Evolutionary conservation across 2,888 invertebrate genomes (phyloP).

Genomic region (Punctoribates punctum): DNA sequence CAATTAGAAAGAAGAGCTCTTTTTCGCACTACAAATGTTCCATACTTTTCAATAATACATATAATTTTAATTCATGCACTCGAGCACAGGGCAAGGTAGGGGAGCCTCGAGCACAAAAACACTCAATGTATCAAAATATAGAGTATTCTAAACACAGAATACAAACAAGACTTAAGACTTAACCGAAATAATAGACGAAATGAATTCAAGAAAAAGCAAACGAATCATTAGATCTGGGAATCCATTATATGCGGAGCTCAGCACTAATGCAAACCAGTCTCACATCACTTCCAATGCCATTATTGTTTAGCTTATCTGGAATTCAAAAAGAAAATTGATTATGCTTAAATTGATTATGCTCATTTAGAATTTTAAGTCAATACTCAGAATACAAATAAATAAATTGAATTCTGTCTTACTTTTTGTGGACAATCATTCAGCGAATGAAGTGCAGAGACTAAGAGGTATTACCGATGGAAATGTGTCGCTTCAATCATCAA

Average conservation of each 20-base stretch:
- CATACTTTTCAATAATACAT: not conserved
- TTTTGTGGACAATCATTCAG: no score
- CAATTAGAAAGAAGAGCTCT: not conserved
- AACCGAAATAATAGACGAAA: slow-evolving; percentile 4
- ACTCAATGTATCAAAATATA: slow-evolving; percentile 4
- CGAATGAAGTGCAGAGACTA: no score
- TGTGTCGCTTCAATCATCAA: no score
- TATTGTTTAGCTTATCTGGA: no score
- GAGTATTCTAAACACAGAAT: not conserved
- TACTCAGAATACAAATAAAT: no score
- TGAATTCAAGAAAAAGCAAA: not conserved
- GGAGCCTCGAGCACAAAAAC: slow-evolving; percentile 4
- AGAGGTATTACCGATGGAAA: no score
- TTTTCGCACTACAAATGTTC: not conserved
- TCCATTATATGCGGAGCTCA: not conserved
- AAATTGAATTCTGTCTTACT: no score
- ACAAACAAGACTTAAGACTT: slow-evolving; percentile 16
- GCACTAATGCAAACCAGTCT: no score
- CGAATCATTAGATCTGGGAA: not conserved
- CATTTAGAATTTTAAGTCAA: no score
- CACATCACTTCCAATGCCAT: no score
- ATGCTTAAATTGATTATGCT: no score
- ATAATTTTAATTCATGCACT: slow-evolving; percentile 14
- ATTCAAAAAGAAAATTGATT: no score
- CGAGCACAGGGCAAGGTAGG: not conserved